These are phyloP conservation scores for Parazoanthus atlanticus DNA, from an alignment of 92 coral and sea anemone genomes.

Conservation along the genomic window DNA sequence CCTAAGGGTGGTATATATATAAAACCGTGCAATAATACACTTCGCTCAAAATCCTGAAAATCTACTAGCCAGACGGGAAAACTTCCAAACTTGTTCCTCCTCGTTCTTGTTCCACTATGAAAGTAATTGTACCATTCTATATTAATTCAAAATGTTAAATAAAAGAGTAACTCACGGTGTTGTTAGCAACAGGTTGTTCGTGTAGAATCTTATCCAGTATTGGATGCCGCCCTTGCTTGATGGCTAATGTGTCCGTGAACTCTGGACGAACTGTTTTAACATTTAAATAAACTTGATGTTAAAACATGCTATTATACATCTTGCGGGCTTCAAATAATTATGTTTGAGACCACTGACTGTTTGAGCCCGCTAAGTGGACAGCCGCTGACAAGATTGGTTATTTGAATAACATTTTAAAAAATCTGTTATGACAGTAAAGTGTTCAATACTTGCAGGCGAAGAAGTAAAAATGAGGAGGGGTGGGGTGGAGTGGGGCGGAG, in stretches of 20 bases:
- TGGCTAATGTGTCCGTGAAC: conserved; percentile 94
- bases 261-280: conserved; percentile 85
- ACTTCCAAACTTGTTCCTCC: neutral
- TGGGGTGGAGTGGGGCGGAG: too few relatives aligned
- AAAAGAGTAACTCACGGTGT: conserved; percentile 64
- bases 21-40: neutral
- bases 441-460: neutral
- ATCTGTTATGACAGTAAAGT: neutral
- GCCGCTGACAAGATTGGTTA: neutral
- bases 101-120: neutral
- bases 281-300: neutral
- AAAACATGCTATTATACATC: neutral
- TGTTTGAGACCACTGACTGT: neutral
- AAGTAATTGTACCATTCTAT: too few relatives aligned
- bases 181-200: conserved; percentile 92
- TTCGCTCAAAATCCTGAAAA: neutral
- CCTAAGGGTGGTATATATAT: neutral
- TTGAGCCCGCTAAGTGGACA: neutral
- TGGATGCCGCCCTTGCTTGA: conserved; percentile 96
- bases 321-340: neutral
- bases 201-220: conserved; percentile 94
- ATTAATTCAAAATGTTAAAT: too few relatives aligned
- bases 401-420: neutral
- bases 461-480: too few relatives aligned
- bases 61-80: neutral